A percentile compares a stretch with the other conserved stretches of the same genome.
These are phyloP conservation scores for Cephonodes hylas DNA, from an alignment of 2,888 invertebrate genomes.

Conservation along the genomic window DNA sequence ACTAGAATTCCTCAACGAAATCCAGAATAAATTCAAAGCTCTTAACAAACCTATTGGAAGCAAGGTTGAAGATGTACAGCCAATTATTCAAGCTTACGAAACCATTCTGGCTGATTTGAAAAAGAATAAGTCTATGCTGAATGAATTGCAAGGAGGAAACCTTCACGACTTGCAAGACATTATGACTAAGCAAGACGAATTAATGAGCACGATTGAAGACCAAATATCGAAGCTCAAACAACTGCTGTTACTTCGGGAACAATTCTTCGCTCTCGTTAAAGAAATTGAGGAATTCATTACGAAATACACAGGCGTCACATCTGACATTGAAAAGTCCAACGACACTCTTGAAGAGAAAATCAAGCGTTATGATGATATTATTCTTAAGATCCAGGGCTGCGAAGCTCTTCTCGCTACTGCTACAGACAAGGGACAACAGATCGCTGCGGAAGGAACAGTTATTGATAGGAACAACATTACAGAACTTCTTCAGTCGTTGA, in stretches of 20 bases:
- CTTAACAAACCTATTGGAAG: conserved; percentile 93
- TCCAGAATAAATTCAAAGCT: conserved; percentile 91
- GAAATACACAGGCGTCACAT: conserved; percentile 91
- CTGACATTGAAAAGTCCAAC: conserved; percentile 92
- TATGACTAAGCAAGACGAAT: conserved; percentile 90
- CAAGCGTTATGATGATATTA: conserved; percentile 91
- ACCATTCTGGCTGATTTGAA: conserved; percentile 89
- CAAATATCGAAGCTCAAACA: conserved; percentile 91
- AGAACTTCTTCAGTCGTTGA: conserved; percentile 91
- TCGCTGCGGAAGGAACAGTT: conserved; percentile 93
- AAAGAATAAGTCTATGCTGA: conserved; percentile 88
- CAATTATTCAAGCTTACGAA: conserved; percentile 89
- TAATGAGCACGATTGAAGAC: conserved; percentile 91
- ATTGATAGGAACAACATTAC: conserved; percentile 93
- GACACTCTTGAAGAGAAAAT: conserved; percentile 93
- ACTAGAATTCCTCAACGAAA: conserved; percentile 87
- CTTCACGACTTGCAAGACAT: conserved; percentile 90
- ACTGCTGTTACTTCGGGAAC: conserved; percentile 90
- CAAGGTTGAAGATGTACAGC: conserved; percentile 93
- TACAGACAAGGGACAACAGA: conserved; percentile 95
- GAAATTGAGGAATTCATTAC: conserved; percentile 94
- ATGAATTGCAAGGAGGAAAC: conserved; percentile 88
- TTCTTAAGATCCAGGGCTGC: conserved; percentile 93
- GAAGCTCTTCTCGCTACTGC: conserved; percentile 93
- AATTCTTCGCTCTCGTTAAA: conserved; percentile 91